Percentiles rank a stretch among this genome's conserved stretches.
Evolutionary conservation across 2,888 invertebrate genomes (phyloP).

Genomic region (Harpalus rubripes): DNA sequence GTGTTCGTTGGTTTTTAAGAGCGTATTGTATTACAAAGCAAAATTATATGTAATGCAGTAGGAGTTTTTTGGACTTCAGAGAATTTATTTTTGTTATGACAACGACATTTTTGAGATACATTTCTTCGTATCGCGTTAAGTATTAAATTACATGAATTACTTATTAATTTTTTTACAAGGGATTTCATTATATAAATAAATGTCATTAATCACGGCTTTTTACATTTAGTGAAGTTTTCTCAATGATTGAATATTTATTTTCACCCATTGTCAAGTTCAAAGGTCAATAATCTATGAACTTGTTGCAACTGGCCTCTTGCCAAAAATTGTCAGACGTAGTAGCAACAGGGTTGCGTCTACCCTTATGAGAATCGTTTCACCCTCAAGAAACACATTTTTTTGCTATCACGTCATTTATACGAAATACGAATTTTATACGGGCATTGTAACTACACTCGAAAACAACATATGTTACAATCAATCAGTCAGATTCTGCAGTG

Average conservation of each 20-base stretch:
- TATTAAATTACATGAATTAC: not conserved
- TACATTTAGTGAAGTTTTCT: no score
- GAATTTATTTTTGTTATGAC: conserved; percentile 17
- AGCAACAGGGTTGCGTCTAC: conserved; percentile 42
- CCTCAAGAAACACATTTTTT: no score
- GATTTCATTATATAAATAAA: no score
- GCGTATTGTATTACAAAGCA: conserved; percentile 20
- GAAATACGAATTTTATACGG: no score
- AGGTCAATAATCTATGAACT: conserved; percentile 58
- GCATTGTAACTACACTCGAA: no score
- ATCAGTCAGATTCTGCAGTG: no score
- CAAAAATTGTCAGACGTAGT: conserved; percentile 57
- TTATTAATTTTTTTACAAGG: not conserved
- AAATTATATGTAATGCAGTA: conserved; percentile 31
- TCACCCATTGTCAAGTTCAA: conserved; percentile 44
- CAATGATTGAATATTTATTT: no score
- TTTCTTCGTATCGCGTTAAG: conserved; percentile 3
- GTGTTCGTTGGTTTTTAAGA: conserved; percentile 20
- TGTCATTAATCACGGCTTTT: no score
- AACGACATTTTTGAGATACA: conserved; percentile 2
- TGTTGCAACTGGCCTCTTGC: conserved; percentile 54
- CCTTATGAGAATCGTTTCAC: not conserved
- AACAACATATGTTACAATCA: no score
- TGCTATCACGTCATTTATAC: no score
- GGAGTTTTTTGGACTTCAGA: conserved; percentile 21